phyloP scores from a whole-genome alignment of 2,888 invertebrate genomes.

The Synanthedon vespiformis region DNA sequence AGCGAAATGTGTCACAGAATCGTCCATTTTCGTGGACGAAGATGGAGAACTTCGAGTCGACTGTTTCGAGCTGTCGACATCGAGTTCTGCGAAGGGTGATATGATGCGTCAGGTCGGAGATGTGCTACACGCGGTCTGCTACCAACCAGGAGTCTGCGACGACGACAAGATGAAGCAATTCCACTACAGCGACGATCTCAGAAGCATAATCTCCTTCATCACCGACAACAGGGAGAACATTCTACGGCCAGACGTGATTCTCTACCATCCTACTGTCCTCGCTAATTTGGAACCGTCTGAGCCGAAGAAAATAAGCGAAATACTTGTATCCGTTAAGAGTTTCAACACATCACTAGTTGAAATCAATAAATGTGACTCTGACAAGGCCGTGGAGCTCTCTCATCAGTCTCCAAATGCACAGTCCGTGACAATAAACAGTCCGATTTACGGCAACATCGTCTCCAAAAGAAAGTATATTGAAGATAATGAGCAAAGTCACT shows the following conservation, averaged over 20 bases:
- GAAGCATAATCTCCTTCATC: constrained; percentile 43
- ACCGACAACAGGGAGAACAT: constrained; percentile 34
- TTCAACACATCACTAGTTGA: constrained; percentile 19
- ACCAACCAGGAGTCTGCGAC: constrained; percentile 15
- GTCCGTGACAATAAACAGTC: constrained; percentile 31
- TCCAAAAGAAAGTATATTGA: constrained; percentile 22
- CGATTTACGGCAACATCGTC: constrained; percentile 48
- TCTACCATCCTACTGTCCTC: constrained; percentile 61
- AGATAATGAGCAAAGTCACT: constrained; percentile 18
- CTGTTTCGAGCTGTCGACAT: constrained; percentile 38
- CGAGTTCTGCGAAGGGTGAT: constrained; percentile 9
- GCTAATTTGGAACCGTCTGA: constrained; percentile 40
- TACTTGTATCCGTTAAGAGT: constrained; percentile 28
- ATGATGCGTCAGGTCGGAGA: constrained; percentile 44
- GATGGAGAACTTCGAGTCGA: constrained; percentile 46
- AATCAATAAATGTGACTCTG: constrained; percentile 55
- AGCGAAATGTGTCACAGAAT: constrained; percentile 35
- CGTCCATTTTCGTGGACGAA: constrained; percentile 42
- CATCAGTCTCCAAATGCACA: constrained; percentile 42
- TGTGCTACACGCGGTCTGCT: constrained; percentile 33
- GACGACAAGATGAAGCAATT: constrained; percentile 24
- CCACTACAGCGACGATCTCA: constrained; percentile 50
- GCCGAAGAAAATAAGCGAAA: constrained; percentile 28
- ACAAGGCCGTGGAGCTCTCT: constrained; percentile 48
- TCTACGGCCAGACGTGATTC: constrained; percentile 47